Base-by-base conservation (phyloP, 2,113 vertebrate genomes). In the Pseudorectes ferrugineus region DNA sequence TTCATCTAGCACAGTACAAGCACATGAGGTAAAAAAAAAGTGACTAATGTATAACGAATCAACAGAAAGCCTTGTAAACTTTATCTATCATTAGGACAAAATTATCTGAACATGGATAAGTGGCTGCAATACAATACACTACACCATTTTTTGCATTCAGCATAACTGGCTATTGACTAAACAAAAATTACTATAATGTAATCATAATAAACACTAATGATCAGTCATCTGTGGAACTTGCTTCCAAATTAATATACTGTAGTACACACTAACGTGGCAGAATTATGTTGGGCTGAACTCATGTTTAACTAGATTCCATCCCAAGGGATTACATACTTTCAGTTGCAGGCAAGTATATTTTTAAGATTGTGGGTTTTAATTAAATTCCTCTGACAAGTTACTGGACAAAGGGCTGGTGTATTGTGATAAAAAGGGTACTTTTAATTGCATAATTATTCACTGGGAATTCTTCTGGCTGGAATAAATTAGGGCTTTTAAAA, bases 311-410 rank as follows among this genome's bases (percentile, higher is more conserved):
- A 92, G 63, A 62, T 92, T 78, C 57, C 19, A 73, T 79, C 94
- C 63, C 93, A 45, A 76, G 93, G 68, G 92, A 89, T 93, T 87
- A 89, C 31, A 77, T 35, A 59, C 51, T 76, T 87, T 75, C 76
- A 91, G 62, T 54, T 83, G 74, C 35, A 88, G 63, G 83, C 73
- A 90, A 92, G 73, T 80, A 42, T 89, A 81, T 88, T 95, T 93
- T 95, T 92, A 73, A 93, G 77, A 94, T 45, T 38, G 61, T 46
- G 36, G 4, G 75, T 61, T 92, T 95, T 95, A 95, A 97, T 97
- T 97, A 93, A 96, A 97, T 95, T 97, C 92, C 87, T 93, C 71
- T 96, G 93, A 97, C 93, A 95, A 92, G 71, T 62, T 93, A 62
- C 63, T 82, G 88, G 89, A 97, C 95, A 97, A 96, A 94, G 20